Evolutionary conservation across 2,888 invertebrate genomes (phyloP).

Genomic region (Onchidella celtica): DNA sequence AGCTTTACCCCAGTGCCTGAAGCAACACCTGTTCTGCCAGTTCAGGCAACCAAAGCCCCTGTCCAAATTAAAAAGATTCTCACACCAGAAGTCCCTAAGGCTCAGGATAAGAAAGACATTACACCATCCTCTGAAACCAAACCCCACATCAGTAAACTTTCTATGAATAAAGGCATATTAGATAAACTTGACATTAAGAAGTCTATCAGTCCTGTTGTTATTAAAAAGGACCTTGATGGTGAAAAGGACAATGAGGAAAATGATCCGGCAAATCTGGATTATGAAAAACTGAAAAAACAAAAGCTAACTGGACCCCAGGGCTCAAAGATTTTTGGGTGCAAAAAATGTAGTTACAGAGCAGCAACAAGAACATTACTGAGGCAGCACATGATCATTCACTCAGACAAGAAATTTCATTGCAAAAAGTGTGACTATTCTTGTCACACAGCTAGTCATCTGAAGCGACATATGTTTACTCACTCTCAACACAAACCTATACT

Average conservation of each 20-base stretch:
- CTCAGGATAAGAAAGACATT: neutral
- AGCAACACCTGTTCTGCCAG: neutral
- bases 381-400: slow-evolving; percentile 43
- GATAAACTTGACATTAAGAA: neutral
- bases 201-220: neutral
- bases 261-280: slow-evolving; percentile 8
- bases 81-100: neutral
- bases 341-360: slow-evolving; percentile 32
- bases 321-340: slow-evolving; percentile 46
- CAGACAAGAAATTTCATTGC: slow-evolving; percentile 44
- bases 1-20: neutral
- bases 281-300: slow-evolving; percentile 34
- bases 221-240: neutral
- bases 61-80: neutral
- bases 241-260: neutral
- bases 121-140: neutral
- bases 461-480: slow-evolving; percentile 49
- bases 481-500: slow-evolving; percentile 36
- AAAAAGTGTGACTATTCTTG: slow-evolving; percentile 40
- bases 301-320: slow-evolving; percentile 37
- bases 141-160: neutral
- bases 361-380: slow-evolving; percentile 33
- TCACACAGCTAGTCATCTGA: slow-evolving; percentile 44
- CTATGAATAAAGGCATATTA: neutral
- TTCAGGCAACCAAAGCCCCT: neutral